These are phyloP conservation scores for Euthynnus affinis DNA, from an alignment of 2,797 vertebrate species.

Conservation along the genomic window DNA sequence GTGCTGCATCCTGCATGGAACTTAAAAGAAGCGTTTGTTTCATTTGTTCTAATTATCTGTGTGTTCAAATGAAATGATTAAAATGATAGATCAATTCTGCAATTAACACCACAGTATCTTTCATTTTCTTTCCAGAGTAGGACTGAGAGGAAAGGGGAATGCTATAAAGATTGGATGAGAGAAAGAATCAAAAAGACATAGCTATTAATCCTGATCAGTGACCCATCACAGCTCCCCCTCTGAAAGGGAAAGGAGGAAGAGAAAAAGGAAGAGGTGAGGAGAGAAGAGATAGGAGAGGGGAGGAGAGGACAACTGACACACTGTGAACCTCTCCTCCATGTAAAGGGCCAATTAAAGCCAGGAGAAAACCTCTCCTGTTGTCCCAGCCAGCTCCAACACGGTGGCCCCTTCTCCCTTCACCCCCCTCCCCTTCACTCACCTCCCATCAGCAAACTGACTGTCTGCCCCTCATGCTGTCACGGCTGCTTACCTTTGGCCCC, in stretches of 20 bases:
- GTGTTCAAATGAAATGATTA: conserved; percentile 32
- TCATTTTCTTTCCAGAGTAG: conserved; percentile 7
- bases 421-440: conserved; percentile 44
- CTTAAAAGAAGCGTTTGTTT: conserved; percentile 61
- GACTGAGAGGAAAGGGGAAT: conserved; percentile 13
- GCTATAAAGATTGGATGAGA: conserved; percentile 26
- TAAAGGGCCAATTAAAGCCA: conserved; percentile 79
- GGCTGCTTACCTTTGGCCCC: conserved; percentile 48
- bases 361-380: conserved; percentile 64
- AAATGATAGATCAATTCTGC: conserved; percentile 20
- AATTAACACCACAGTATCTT: conserved; percentile 20
- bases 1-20: conserved; percentile 15
- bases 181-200: conserved; percentile 49
- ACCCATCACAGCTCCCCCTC: conserved; percentile 66
- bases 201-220: conserved; percentile 80
- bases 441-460: conserved; percentile 50
- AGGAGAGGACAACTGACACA: conserved; percentile 62
- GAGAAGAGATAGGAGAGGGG: conserved; percentile 29
- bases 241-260: conserved; percentile 35
- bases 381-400: conserved; percentile 48
- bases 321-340: conserved; percentile 69
- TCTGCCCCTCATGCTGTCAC: conserved; percentile 46
- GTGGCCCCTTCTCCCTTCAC: conserved; percentile 53
- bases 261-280: conserved; percentile 14
- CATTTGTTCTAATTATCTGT: conserved; percentile 22